Percentiles rank a stretch among this genome's conserved stretches.
Conservation (phyloP, 2,797 vertebrate genomes). For the Sebastes itinus region DNA sequence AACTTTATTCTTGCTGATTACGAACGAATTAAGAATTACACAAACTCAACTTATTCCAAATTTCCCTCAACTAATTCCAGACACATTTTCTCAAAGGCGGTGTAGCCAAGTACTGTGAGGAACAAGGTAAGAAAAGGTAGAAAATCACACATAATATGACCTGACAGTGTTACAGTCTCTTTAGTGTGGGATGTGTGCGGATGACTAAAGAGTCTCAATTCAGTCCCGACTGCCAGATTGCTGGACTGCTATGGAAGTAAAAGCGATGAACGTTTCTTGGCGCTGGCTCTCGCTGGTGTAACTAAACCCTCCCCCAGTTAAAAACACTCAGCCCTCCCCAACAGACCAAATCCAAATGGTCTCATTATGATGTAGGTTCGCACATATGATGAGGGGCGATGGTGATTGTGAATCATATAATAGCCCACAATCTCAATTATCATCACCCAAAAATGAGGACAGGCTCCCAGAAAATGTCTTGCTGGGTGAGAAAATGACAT, state of each 20-base stretch:
- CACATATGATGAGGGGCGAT: conserved; percentile 2
- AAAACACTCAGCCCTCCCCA: conserved; percentile 33
- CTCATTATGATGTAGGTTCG: conserved; percentile 43
- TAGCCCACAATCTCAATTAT: not conserved
- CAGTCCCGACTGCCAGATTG: conserved; percentile 37
- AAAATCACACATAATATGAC: conserved; percentile 20
- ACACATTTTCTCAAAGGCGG: not conserved
- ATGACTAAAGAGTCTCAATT: conserved; percentile 39
- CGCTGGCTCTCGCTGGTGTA: not conserved
- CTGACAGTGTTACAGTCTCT: not conserved
- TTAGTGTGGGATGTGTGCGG: conserved; percentile 30
- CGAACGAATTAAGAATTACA: not conserved
- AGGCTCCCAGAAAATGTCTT: not conserved
- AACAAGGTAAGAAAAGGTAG: conserved; percentile 1
- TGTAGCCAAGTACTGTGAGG: not conserved
- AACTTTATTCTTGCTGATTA: conserved; percentile 3
- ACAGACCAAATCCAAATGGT: not conserved
- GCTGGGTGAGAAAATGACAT: not conserved
- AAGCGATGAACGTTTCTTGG: conserved; percentile 34
- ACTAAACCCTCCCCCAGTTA: conserved; percentile 2
- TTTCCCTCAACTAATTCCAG: conserved; percentile 1
- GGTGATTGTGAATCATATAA: conserved; percentile 11
- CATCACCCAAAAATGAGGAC: conserved; percentile 11
- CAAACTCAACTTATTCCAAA: not conserved
- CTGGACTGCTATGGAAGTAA: conserved; percentile 16